phyloP scores from a whole-genome alignment of 2,888 invertebrate genomes.

The Drepana falcataria region DNA sequence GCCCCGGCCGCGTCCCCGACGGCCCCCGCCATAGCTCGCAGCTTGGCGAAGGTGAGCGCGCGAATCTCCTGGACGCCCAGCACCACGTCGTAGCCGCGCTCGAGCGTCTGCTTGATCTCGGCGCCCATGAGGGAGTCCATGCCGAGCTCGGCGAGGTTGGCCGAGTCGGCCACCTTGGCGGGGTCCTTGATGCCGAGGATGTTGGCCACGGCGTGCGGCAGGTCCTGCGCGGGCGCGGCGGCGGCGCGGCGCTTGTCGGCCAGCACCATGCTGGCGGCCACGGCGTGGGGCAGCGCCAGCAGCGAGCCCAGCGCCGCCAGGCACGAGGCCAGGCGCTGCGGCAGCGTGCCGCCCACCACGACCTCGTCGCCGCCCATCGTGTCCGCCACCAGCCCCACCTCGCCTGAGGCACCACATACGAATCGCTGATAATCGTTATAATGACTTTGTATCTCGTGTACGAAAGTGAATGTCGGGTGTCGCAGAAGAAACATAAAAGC shows the following conservation, averaged over 20 bases:
- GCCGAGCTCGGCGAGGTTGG: constrained; percentile 94
- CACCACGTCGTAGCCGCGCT: constrained; percentile 93
- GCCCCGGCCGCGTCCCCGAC: constrained; percentile 24
- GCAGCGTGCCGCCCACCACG: constrained; percentile 96
- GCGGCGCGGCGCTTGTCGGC: constrained; percentile 88
- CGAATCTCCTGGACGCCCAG: constrained; percentile 95
- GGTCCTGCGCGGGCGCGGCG: constrained; percentile 71
- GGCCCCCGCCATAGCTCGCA: constrained; percentile 79
- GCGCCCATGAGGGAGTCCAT: constrained; percentile 99
- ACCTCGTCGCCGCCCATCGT: constrained; percentile 93
- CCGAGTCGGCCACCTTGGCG: constrained; percentile 84
- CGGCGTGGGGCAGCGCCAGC: constrained; percentile 92
- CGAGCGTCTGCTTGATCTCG: constrained; percentile 97
- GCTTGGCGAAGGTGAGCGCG: constrained; percentile 86
- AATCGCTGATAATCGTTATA: too few relatives aligned
- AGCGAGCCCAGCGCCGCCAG: constrained; percentile 92
- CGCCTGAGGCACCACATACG: constrained; percentile 80
- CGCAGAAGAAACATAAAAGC: too few relatives aligned
- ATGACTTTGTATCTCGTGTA: too few relatives aligned
- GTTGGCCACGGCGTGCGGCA: constrained; percentile 90
- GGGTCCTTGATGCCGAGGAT: constrained; percentile 94
- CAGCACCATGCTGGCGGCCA: constrained; percentile 89
- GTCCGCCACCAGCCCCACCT: constrained; percentile 95
- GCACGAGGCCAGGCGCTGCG: constrained; percentile 97
- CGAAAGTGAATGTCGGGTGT: too few relatives aligned